phyloP scores from a whole-genome alignment of 2,797 vertebrate species.

The Gymnoscopelus microlampas region DNA sequence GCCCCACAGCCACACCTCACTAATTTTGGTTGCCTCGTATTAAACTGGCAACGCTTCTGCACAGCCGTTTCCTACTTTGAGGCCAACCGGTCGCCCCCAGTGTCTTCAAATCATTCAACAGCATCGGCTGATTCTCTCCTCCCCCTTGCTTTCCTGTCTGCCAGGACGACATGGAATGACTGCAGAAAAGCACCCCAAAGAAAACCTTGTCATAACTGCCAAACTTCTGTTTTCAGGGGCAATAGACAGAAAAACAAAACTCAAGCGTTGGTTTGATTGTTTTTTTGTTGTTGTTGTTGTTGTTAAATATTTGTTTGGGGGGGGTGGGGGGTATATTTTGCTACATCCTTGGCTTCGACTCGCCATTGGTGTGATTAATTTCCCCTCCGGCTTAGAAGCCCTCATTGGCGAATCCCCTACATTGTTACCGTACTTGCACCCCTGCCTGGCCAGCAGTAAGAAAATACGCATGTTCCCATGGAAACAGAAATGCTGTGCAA shows the following conservation, averaged over 20 bases:
- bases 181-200: constrained; percentile 38
- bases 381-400: constrained; percentile 53
- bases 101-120: constrained; percentile 46
- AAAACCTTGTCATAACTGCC: constrained; percentile 23
- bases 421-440: background rate
- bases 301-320: background rate
- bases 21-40: constrained; percentile 8
- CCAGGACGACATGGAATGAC: constrained; percentile 45
- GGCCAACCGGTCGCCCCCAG: constrained; percentile 41
- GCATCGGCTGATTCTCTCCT: constrained; percentile 33
- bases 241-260: constrained; percentile 26
- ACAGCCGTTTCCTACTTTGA: constrained; percentile 46
- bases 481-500: constrained; percentile 76
- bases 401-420: constrained; percentile 67
- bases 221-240: constrained; percentile 43
- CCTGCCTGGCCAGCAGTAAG: constrained; percentile 45
- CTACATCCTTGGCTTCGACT: constrained; percentile 47
- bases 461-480: constrained; percentile 69
- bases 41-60: constrained; percentile 46
- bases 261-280: no score
- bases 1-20: no score
- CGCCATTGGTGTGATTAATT: constrained; percentile 75
- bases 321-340: background rate
- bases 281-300: no score
- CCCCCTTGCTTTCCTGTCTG: constrained; percentile 38